These are phyloP conservation scores for Rachycentron canadum DNA, from an alignment of 2,797 vertebrate species.

Conservation along the genomic window DNA sequence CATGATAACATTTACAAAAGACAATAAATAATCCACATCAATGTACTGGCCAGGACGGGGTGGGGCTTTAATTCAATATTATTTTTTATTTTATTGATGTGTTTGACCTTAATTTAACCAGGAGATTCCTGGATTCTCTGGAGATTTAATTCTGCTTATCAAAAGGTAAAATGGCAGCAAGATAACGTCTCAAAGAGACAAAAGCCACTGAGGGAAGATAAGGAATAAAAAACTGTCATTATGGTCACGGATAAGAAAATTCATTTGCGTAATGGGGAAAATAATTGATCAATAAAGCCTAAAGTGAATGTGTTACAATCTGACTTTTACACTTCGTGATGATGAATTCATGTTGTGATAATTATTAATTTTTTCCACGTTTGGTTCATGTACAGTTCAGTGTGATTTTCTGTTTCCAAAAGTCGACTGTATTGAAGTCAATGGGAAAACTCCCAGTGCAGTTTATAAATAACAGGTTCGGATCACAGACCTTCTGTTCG, in stretches of 20 bases:
- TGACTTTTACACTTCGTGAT: neutral
- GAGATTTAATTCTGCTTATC: slow-evolving; percentile 4
- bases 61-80: neutral
- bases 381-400: neutral
- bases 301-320: neutral
- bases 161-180: neutral
- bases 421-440: too few species aligned
- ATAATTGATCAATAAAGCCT: too few species aligned
- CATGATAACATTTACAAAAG: neutral
- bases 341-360: neutral
- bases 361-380: neutral
- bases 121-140: neutral
- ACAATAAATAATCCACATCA: neutral
- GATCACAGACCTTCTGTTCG: neutral
- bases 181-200: neutral
- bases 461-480: neutral
- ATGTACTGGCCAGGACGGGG: fast-evolving
- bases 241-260: neutral
- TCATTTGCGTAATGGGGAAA: neutral
- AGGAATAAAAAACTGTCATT: neutral
- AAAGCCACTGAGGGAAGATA: neutral
- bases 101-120: slow-evolving; percentile 25
- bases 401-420: neutral
- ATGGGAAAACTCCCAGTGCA: too few species aligned
- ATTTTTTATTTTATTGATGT: slow-evolving; percentile 1